Base-by-base conservation (phyloP, 2,113 vertebrate species). In the Oxyruncus cristatus region DNA sequence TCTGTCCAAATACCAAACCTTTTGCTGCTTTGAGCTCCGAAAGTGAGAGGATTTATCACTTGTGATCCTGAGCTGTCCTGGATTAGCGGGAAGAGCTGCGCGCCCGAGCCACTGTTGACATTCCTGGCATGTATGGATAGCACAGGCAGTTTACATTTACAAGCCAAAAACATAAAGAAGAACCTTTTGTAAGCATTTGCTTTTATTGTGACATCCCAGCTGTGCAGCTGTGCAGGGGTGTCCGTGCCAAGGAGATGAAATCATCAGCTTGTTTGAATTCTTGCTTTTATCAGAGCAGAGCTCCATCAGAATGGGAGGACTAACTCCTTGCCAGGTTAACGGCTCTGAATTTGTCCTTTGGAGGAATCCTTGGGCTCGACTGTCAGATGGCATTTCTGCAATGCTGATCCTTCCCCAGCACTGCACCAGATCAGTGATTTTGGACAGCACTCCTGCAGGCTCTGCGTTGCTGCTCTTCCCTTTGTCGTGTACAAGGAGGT, bases 211-310 rank as follows among this genome's bases (percentile, higher is more conserved):
- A 56, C 50, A 78, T 88, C 83, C 85, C 88, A 83, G 85, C 84
- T 46, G 70, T 53, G 91, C 88, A 94, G 94, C 90, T 92, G 85
- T 47, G 86, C 75, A 11, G 68, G 39, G 13, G n/a, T 87, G 84
- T 41, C 32, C 16, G 7, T 89, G 93, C 93, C 92, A 82, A 82
- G 95, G 74, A 94, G 82, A 82, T 92, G 93, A 74, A 91, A 87
- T 75, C 80, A 81, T 88, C 70, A 50, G 9, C 56, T 82, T 19
- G 66, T 44, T 82, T 32, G 91, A 92, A 95, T 95, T 95, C 77
- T 73, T 91, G 84, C 84, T 79, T 87, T 84, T 63, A 67, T 92
- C 91, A 41, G 46, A 22, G 81, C 76, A 44, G 91, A 92, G 88
- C 95, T 75, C 66, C 82, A 21, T 63, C 78, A 49, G 18, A 88